Conservation (phyloP, 2,888 invertebrate genomes). For the Artemia sp. region DNA sequence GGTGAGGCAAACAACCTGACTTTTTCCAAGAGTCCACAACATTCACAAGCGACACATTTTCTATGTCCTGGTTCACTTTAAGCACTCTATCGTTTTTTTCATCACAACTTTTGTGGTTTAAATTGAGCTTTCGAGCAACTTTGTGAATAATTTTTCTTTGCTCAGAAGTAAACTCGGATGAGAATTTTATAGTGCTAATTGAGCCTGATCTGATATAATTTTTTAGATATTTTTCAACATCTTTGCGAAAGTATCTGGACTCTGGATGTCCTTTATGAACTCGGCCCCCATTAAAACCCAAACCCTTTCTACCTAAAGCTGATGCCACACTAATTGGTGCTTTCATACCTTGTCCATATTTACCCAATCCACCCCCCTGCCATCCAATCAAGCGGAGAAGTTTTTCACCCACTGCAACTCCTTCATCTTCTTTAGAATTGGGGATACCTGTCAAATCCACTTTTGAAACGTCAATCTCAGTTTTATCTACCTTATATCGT, state of each 20-base stretch:
- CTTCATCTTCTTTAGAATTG: background rate
- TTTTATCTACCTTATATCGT: slow-evolving; percentile 11
- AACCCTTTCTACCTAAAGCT: background rate
- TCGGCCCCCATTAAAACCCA: background rate
- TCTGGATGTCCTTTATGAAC: background rate
- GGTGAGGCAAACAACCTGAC: background rate
- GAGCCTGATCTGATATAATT: background rate
- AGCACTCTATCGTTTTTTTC: background rate
- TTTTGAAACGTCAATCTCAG: background rate
- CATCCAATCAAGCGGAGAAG: background rate
- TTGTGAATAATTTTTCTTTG: background rate
- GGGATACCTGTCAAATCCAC: background rate
- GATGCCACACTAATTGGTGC: background rate
- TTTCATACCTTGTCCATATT: background rate
- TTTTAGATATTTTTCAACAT: background rate
- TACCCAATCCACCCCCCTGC: background rate
- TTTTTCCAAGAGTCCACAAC: background rate
- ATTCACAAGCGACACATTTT: background rate
- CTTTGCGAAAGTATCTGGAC: background rate
- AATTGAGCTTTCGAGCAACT: background rate
- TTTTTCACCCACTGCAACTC: slow-evolving; percentile 9
- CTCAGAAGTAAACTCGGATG: slow-evolving; percentile 6
- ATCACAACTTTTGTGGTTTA: background rate
- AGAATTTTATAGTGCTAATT: background rate
- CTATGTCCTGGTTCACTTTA: background rate